Conservation (phyloP, 2,113 vertebrate genomes). For the Phaetusa simplex region DNA sequence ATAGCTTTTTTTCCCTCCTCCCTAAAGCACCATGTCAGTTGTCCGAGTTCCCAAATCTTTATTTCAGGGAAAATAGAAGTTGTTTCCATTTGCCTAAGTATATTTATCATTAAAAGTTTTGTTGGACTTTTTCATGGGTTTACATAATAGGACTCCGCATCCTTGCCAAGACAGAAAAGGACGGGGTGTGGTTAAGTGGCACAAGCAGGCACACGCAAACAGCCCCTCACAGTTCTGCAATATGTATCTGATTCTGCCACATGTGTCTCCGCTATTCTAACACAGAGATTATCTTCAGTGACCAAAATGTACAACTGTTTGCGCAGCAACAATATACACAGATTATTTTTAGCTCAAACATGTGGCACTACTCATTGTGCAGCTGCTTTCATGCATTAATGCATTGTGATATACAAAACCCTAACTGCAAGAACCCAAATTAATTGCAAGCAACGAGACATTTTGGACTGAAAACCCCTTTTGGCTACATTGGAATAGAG, state of each 20-base stretch:
- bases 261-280: not conserved
- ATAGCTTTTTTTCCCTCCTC: not conserved
- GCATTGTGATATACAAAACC: constrained; percentile 35
- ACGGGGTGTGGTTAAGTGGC: not conserved
- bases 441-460: constrained; percentile 49
- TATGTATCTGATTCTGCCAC: not conserved
- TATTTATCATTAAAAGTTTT: not conserved
- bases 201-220: not conserved
- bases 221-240: not conserved
- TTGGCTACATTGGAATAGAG: constrained; percentile 19
- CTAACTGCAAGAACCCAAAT: constrained; percentile 51
- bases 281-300: constrained; percentile 35
- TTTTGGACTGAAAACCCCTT: constrained; percentile 55
- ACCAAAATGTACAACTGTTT: constrained; percentile 53
- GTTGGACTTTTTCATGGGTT: not conserved
- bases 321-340: constrained; percentile 10
- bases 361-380: constrained; percentile 55
- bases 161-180: not conserved
- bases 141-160: not conserved
- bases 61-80: not conserved
- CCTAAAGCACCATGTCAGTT: not conserved
- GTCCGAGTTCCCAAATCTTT: not conserved
- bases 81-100: not conserved
- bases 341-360: constrained; percentile 68
- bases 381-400: constrained; percentile 64